Conservation (phyloP, 2,113 vertebrate species). For the Pomatorhinus ruficollis region DNA sequence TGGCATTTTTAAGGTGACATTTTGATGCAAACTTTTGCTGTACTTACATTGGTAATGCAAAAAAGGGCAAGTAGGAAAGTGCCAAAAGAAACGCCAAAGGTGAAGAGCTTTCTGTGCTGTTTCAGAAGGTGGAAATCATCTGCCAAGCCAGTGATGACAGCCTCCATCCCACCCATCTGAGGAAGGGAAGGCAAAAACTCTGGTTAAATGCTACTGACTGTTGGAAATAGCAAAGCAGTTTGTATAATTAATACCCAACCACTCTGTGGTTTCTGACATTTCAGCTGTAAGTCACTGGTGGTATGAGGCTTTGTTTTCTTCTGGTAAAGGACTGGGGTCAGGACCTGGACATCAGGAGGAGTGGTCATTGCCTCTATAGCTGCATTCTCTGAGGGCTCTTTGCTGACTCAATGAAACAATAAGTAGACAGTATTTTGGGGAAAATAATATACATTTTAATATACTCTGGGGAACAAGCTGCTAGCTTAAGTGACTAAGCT, state of each 20-base stretch:
- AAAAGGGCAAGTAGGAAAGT: constrained; percentile 91
- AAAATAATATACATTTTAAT: not conserved
- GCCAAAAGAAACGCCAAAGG: constrained; percentile 83
- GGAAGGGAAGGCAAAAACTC: not conserved
- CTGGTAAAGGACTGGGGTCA: not conserved
- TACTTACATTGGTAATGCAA: constrained; percentile 94
- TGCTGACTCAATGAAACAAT: not conserved
- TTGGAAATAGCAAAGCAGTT: not conserved
- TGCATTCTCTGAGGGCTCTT: not conserved
- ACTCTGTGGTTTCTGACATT: not conserved
- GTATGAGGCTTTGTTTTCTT: not conserved
- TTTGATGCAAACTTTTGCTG: not conserved
- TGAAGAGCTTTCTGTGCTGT: constrained; percentile 92
- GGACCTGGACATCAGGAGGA: not conserved
- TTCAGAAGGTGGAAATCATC: constrained; percentile 96
- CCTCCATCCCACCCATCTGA: constrained; percentile 99
- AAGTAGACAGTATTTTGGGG: not conserved
- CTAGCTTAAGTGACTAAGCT: not conserved
- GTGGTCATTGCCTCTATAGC: not conserved
- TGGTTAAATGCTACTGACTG: not conserved
- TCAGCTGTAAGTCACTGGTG: not conserved
- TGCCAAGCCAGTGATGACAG: constrained; percentile 92
- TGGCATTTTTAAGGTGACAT: not conserved
- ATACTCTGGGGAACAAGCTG: not conserved
- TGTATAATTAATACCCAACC: not conserved